Base-by-base conservation (phyloP, 2,797 vertebrate genomes). In the Sebastes aleutianus region DNA sequence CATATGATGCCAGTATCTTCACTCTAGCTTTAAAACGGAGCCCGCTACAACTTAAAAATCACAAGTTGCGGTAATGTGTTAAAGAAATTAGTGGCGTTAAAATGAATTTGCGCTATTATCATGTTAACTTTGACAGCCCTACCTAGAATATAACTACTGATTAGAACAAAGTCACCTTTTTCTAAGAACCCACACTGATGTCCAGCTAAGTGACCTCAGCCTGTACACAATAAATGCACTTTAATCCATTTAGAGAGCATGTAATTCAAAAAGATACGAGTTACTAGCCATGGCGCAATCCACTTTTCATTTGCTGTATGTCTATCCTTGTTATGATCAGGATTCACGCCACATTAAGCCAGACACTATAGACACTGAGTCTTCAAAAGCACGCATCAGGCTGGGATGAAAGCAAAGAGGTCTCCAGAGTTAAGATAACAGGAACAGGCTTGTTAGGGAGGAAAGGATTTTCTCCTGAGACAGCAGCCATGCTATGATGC, bases 391-490 rank as follows among this genome's bases (percentile, higher is more conserved):
- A 50, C 8, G 67, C 85, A 76, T 81, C 36, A 2, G 79, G 84
- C 79, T 90, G 76, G 75, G 78, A 86, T 91, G 84, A 86, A 86
- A 89, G 83, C 34, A 84, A 83, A 84, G 27, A 81, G 54, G 81
- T 90, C 87, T 74, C 79, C 61, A 32, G 78, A 76, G 88, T 79
- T 75, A 78, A 72, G 59, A 85, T 57, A 86, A 91, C 79, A 88
- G 82, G 84, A 88, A 88, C 32, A 66, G 69, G 74, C 79, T 85
- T 85, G 83, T 90, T 82, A 74, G 63, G 72, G 56, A 67, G 54
- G 57, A 84, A 70, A 70, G 56, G 54, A 79, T 58, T 36, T 39
- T 76, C 87, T 88, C 82, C 65, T 72, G 84, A 87, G 79, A 88
- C 65, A 59, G 36, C 61, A 69, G 70, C 64, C n/a, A 3, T 64